These are phyloP conservation scores for Dendropsophus ebraccatus DNA, from an alignment of 2,113 vertebrate species.

Conservation along the genomic window DNA sequence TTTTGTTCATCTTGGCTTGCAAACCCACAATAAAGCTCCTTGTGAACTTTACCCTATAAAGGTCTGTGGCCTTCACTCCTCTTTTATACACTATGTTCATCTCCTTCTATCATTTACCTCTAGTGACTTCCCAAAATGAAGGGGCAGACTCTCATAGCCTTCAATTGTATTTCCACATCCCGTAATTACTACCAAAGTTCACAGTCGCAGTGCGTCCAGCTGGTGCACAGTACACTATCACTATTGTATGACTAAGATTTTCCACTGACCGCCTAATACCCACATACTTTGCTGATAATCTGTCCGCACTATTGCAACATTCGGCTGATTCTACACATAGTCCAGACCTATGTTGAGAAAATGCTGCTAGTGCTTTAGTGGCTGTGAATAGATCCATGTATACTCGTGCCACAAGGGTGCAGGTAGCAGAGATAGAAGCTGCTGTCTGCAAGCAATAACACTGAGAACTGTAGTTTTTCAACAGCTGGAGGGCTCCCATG, in stretches of 20 bases:
- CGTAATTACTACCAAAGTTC: neutral
- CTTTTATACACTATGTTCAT: neutral
- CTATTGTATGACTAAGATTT: neutral
- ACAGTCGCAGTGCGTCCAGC: neutral
- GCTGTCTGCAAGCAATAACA: no score
- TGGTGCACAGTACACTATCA: neutral
- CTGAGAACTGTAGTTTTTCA: no score
- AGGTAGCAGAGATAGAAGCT: neutral
- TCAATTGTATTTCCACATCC: neutral
- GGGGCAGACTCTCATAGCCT: neutral
- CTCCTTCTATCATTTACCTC: neutral
- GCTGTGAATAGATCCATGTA: neutral
- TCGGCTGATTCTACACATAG: neutral
- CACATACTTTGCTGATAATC: neutral
- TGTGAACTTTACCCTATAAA: neutral
- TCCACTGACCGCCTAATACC: neutral
- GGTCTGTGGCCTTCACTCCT: neutral
- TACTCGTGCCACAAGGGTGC: neutral
- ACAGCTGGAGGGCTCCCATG: no score
- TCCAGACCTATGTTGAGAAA: neutral
- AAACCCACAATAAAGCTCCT: neutral
- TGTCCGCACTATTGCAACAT: neutral
- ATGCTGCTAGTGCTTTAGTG: neutral
- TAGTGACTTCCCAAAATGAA: neutral
- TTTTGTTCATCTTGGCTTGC: no score